Evolutionary conservation across 2,888 invertebrate genomes (phyloP), one percentile per base, ranked within the genome.

Genomic region (Xanthostigma xanthostigma): DNA sequence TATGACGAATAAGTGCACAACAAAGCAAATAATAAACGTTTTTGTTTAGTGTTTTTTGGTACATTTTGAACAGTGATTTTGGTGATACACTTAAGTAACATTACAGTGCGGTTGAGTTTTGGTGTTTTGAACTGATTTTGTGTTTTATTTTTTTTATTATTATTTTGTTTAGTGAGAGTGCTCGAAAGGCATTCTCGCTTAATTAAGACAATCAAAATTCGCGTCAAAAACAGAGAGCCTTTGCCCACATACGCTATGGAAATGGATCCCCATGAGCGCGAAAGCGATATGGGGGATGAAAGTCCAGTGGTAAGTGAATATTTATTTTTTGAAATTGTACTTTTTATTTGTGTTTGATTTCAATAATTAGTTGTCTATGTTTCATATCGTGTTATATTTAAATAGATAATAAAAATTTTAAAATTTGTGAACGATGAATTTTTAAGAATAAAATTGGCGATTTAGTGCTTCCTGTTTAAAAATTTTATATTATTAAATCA

Each of bases 171-270:
- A 43, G 57, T 57, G 64, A 58, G 64, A 55, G 65, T 66, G 65
- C 66, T 58, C 56, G 41, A 27, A 45, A 50, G 52, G 66, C 65
- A 65, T 64, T 66, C 65, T 64, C 41, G 38, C 42, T 63, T 63
- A 54, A 56, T 54, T 46, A 55, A 64, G 59, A 17, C 64, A 63
- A 74, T 71, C 85, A 86, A 86, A 79, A 86, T 86, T 86, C 81
- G 86, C 76, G 83, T 85, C 71, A 87, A 87, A 81, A 86, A 86
- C 68, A 79, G 83, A 74, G 84, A 85, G 66, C 86, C 86, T 72
- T 79, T 85, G 70, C 84, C 84, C 74, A 82, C 84, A 73, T 85
- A 85, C 77, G 81, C 80, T 71, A 84, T 84, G 84, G 85, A 78
- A 64, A 73, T 74, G 68, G 72, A 73, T 53, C 72, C 72, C 55